Evolutionary conservation across 1,140 invertebrate genomes (phyloP), one percentile per base, ranked within the genome.

Genomic region (Drosophila equinoxialis): DNA sequence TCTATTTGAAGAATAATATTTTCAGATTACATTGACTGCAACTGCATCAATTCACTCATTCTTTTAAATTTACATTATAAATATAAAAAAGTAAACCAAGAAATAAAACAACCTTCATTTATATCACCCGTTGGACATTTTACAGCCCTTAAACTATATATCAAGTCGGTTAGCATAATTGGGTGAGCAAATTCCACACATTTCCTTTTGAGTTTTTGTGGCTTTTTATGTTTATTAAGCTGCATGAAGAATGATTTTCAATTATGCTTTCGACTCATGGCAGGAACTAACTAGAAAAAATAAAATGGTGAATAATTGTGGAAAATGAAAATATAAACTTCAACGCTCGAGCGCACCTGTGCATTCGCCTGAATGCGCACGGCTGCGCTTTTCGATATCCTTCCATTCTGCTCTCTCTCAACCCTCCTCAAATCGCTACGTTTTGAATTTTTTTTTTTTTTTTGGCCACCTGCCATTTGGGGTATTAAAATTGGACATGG

Each of bases 301-400:
- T 13, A 39, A 59, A 55, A 13, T 13, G 11, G 20, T 26, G 33
- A 41, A 64, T 26, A 51, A 51, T 51, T 51, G 45, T 51, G 45
- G 17, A 51, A 51, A 51, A 51, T 51, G 45, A 51, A 51, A 51
- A 59, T 70, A 37, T 48, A 71, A 70, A 76, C 67, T 42, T 64
- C 64, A 71, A 71, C 79, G 78, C 68, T 82, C 79, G 54, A 73
- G 54, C 65, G 71, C 85, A 87, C 82, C 82, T 85, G 82, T 85
- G 82, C 82, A 85, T 66, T 71, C 83, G 82, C 71, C 65, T 87
- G 71, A 87, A 87, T 85, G 83, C 82, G 79, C 82, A 87, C 82
- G 83, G 82, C 75, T 87, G 82, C 82, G 79, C 82, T 79, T 85
- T 72, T 85, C 73, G 68, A 75, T 70, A 54, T 20, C 42, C 30